Evolutionary conservation across 2,888 invertebrate species (phyloP).

Genomic region (Zele albiditarsus): DNA sequence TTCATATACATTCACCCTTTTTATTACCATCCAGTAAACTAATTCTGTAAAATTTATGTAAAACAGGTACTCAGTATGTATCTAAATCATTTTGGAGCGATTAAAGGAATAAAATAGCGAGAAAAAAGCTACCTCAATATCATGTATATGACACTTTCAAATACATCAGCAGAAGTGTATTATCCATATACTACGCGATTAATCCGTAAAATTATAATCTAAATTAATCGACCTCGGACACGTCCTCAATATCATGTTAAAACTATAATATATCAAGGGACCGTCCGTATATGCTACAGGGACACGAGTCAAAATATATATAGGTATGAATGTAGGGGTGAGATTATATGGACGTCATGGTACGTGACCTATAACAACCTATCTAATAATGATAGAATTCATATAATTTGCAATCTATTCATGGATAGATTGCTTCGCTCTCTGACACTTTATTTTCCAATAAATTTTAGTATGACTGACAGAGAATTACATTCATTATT

Average conservation of each 20-base stretch:
- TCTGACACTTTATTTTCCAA: neutral
- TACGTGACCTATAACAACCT: neutral
- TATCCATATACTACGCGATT: neutral
- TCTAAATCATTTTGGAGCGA: too few species aligned
- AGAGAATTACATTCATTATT: neutral
- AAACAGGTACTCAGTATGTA: too few species aligned
- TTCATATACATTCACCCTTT: too few species aligned
- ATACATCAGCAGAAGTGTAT: neutral
- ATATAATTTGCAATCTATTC: neutral
- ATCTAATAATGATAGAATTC: neutral
- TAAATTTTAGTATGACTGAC: neutral
- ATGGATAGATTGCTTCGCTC: neutral
- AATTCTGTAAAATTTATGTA: too few species aligned
- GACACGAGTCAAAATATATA: conserved; percentile 23
- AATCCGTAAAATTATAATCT: conserved; percentile 39
- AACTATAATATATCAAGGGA: conserved; percentile 41
- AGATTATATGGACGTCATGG: neutral
- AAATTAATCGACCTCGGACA: conserved; percentile 37
- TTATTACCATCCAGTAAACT: too few species aligned
- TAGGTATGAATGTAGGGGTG: neutral
- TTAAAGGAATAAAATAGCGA: too few species aligned
- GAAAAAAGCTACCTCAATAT: too few species aligned
- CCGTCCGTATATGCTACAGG: conserved; percentile 2
- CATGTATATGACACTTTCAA: neutral
- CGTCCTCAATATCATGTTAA: conserved; percentile 26